Evolutionary conservation across 1,140 invertebrate species (phyloP), one percentile per base, ranked within the genome.

Genomic region (Acromyrmex charruanus): DNA sequence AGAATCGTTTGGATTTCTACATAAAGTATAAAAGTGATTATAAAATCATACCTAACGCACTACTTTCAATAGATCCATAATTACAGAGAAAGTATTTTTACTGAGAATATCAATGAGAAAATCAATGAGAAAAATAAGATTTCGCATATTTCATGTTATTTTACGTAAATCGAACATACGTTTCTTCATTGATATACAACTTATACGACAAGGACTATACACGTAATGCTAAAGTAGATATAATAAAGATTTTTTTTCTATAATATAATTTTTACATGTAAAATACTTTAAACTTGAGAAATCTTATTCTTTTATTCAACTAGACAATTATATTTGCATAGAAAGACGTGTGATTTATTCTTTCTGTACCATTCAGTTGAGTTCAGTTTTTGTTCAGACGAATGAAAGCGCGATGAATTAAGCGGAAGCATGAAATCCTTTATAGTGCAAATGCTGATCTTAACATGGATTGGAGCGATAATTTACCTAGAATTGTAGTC

Each of bases 401-500:
- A n/a, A 44, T 55, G 10, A 58, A 51, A 25, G 51, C n/a, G 31
- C 66, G 21, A 18, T 55, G 69, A 69, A 49, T 79, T 31, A 63
- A 63, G n/a, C 28, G 21, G 2, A 53, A 16, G 65, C 14, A 6
- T 79, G 16, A 65, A 69, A 68, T 53, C 0, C 14, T 55, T 55
- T 80, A 55, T n/a, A 31, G 21, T 44, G 58, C 39, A 44, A 69
- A 53, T 68, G 12, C 12, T 69, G 53, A n/a, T 66, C 9, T 71
- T 44, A 55, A 85, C 39, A 12, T 18, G 49, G 16, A 14, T 61
- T 21, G n/a, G 4, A 51, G 25, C 44, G 31, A 14, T 44, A 18
- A n/a, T 75, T 90, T 94, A 98, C 97, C 97, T 97, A 85, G 97
- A 96, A 95, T 98, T 98, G 90, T 98, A 98, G 95, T 98, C 98